Conservation (phyloP, 1,140 invertebrate genomes). For the Habropoda laboriosa region DNA sequence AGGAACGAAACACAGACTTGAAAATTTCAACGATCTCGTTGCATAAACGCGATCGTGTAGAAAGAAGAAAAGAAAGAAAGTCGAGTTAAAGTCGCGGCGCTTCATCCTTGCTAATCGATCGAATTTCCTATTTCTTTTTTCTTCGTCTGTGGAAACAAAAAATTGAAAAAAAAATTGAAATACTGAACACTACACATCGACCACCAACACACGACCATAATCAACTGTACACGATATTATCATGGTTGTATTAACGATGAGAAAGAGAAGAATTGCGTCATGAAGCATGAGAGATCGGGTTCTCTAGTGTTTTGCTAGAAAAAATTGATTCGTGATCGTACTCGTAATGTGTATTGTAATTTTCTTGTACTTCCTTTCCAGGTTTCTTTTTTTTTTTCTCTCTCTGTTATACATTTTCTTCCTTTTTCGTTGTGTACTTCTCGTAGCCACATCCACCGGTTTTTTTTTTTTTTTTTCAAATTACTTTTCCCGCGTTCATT, state of each 20-base stretch:
- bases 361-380: constrained; percentile 45
- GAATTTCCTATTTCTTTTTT: neutral
- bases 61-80: too few species aligned
- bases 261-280: neutral
- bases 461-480: too few species aligned
- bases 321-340: constrained; percentile 17
- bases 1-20: neutral
- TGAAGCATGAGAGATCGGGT: constrained; percentile 54
- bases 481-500: neutral
- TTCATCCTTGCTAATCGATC: neutral
- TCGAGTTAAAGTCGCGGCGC: constrained; percentile 2
- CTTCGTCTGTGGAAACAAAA: too few species aligned
- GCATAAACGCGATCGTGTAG: neutral
- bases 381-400: too few species aligned
- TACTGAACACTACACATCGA: constrained; percentile 37
- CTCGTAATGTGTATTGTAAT: constrained; percentile 28
- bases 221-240: constrained; percentile 35
- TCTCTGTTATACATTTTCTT: constrained; percentile 13
- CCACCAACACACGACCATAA: constrained; percentile 45
- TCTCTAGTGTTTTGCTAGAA: constrained; percentile 16
- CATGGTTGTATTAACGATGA: neutral
- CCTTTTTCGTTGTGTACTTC: constrained; percentile 21
- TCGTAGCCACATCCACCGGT: constrained; percentile 19
- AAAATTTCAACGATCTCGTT: neutral
- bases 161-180: too few species aligned